These are phyloP conservation scores for Polymixis lichenea DNA, from an alignment of 2,888 invertebrate genomes.

Conservation along the genomic window DNA sequence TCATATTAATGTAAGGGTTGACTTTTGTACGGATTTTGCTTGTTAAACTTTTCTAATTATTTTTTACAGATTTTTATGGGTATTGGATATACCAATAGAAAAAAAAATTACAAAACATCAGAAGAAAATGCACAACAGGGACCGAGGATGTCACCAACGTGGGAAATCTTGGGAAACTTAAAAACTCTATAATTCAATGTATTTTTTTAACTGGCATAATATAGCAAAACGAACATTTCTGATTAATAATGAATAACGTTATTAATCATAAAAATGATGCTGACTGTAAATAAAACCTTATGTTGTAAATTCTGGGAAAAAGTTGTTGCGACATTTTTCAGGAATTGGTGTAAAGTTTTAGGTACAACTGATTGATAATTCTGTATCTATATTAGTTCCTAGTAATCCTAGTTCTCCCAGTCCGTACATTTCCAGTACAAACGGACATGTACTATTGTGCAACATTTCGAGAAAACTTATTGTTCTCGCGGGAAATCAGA, in stretches of 20 bases:
- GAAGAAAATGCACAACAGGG: neutral
- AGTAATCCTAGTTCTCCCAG: slow-evolving; percentile 3
- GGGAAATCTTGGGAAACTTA: neutral
- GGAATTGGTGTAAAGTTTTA: neutral
- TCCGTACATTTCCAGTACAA: slow-evolving; percentile 32
- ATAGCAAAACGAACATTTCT: neutral
- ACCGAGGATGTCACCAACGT: neutral
- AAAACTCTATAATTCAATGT: neutral
- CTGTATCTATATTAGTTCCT: neutral
- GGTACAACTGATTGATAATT: neutral
- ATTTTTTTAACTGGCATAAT: neutral
- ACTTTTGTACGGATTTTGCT: slow-evolving; percentile 17
- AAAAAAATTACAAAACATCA: neutral
- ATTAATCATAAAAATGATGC: neutral
- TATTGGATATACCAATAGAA: neutral
- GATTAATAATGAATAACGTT: neutral
- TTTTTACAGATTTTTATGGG: neutral
- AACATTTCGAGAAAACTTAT: slow-evolving; percentile 64
- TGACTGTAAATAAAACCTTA: neutral
- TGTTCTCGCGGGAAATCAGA: slow-evolving; percentile 68
- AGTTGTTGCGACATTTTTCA: neutral
- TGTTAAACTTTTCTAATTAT: neutral
- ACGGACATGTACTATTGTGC: slow-evolving; percentile 47
- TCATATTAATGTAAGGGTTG: slow-evolving; percentile 28
- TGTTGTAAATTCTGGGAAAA: too few relatives aligned